phyloP scores from a whole-genome alignment of 2,888 invertebrate genomes.

The Nymphalis urticae region DNA sequence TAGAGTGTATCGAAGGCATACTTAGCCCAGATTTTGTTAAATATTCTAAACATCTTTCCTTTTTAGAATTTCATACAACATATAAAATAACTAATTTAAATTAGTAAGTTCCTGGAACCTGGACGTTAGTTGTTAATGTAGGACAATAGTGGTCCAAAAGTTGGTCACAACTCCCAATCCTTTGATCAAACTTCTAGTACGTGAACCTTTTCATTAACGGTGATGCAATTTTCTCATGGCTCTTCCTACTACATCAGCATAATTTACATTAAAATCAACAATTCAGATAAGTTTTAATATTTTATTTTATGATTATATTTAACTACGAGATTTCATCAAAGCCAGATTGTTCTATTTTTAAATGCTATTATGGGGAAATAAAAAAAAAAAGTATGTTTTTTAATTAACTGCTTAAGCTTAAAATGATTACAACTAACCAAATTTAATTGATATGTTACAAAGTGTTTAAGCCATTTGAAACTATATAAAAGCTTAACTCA shows the following conservation, averaged over 20 bases:
- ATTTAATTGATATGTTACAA: slow-evolving; percentile 7
- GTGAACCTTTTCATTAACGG: slow-evolving; percentile 11
- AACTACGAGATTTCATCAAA: too few relatives aligned
- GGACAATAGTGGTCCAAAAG: slow-evolving; percentile 13
- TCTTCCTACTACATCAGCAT: not conserved
- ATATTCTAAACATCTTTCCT: too few relatives aligned
- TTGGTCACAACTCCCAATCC: slow-evolving; percentile 8
- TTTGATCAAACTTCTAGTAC: slow-evolving; percentile 22
- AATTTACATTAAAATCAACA: not conserved
- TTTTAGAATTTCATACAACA: too few relatives aligned
- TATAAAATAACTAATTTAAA: too few relatives aligned
- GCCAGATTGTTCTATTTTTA: too few relatives aligned
- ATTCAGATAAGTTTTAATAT: not conserved
- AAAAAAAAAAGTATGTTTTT: too few relatives aligned
- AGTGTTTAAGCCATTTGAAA: slow-evolving; percentile 15
- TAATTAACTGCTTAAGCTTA: too few relatives aligned
- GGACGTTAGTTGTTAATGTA: not conserved
- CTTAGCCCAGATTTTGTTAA: too few relatives aligned
- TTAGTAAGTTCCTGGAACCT: not conserved
- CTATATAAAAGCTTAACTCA: not conserved
- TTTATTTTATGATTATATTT: too few relatives aligned
- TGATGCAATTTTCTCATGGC: slow-evolving; percentile 4
- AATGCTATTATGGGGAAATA: too few relatives aligned
- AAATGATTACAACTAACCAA: not conserved
- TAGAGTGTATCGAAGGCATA: too few relatives aligned